Evolutionary conservation across 2,888 invertebrate species (phyloP).

Genomic region (Andrena haemorrhoa): DNA sequence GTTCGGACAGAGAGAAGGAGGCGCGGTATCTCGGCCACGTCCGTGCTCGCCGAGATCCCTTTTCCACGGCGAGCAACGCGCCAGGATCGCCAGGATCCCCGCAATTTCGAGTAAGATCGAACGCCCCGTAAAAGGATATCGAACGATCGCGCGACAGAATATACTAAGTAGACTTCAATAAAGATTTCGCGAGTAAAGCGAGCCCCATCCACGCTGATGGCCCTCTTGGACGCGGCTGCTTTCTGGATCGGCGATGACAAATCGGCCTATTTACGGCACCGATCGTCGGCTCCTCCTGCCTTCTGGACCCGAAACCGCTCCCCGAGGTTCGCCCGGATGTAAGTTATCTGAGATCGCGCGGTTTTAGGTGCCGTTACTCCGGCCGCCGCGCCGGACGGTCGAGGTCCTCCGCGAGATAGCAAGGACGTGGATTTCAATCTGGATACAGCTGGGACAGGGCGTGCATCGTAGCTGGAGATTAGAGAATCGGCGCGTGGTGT

Average conservation of each 20-base stretch:
- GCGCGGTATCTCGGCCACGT: background rate
- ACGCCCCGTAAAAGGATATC: conserved; percentile 44
- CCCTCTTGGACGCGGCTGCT: conserved; percentile 2
- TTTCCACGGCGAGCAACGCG: background rate
- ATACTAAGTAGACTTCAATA: conserved; percentile 43
- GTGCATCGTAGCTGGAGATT: too few species aligned
- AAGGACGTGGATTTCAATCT: too few species aligned
- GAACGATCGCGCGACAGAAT: conserved; percentile 19
- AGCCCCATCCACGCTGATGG: background rate
- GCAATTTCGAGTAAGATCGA: conserved; percentile 36
- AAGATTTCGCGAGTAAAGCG: conserved; percentile 42
- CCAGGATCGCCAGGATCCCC: conserved; percentile 4
- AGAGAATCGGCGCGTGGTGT: too few species aligned
- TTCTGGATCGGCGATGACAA: conserved; percentile 24
- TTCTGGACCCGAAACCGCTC: background rate
- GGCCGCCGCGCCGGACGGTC: background rate
- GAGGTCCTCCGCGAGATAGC: background rate
- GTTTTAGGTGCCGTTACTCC: background rate
- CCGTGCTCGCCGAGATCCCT: background rate
- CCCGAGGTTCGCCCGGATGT: background rate
- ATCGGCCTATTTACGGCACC: conserved; percentile 19
- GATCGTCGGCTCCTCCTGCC: background rate
- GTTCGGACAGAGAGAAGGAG: background rate
- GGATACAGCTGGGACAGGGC: too few species aligned
- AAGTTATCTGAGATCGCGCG: background rate